Base-by-base conservation (phyloP, 2,797 vertebrate species). In the Phalloptychus januarius region DNA sequence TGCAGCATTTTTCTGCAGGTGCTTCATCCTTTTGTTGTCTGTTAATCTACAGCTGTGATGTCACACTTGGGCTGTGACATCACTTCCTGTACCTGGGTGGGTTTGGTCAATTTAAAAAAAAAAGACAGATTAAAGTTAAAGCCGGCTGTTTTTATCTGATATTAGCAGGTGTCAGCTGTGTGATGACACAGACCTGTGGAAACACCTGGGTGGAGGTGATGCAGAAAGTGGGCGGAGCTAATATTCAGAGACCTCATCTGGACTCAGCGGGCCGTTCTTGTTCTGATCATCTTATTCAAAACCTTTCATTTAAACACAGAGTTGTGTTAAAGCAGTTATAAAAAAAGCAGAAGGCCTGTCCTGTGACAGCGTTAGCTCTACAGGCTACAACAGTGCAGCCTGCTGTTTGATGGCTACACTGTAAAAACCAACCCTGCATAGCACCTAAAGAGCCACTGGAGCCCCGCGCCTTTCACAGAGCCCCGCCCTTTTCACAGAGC, bases 371-470 rank as follows among this genome's bases (percentile, higher is more conserved):
- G 38, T 72, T 36, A 77, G 28, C 71, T 28, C 79, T 69, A 0
- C 82, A n/a, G n/a, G n/a, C n/a, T n/a, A n/a, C n/a, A n/a, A n/a
- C n/a, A n/a, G n/a, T n/a, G n/a, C n/a, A n/a, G 2, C 72, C 13
- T 33, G 50, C 79, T 28, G 78, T 69, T 40, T 96, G 96, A 63
- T 96, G 96, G 96, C 97, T 95, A 95, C 96, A 95, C 96, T 97
- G 96, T 98, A 96, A 80, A 87, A 86, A 83, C 12, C 93, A 96
- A 95, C 96, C 96, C 95, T 97, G 96, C 97, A 96, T 98, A 18
- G 15, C 2, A 33, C 46, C 18, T 48, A 2, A 48, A 48, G 2
- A 48, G 46, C 6, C 46, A 48, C 46, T 48, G 46, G 18, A 96
- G 95, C 93, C 94, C 97, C 95, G 95, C 94, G 95, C 95, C 96